Evolutionary conservation across 2,888 invertebrate species (phyloP), one percentile per base, ranked within the genome.

Genomic region (Pyralis farinalis): DNA sequence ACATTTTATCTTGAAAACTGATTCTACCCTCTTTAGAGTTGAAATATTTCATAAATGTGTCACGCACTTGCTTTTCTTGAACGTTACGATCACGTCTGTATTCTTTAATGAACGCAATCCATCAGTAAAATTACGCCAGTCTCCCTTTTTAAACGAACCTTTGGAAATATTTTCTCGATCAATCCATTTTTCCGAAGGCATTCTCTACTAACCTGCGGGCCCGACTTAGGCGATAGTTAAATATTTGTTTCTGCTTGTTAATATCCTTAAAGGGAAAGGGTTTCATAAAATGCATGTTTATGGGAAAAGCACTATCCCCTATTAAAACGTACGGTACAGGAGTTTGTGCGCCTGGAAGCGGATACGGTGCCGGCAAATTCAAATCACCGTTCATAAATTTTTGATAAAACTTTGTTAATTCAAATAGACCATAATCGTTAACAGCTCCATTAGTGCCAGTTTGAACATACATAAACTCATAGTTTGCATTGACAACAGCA

Each of bases 401-500:
- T 20, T 21, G 11, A 28, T 35, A 32, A 31, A 44, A 35, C 35
- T 12, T 25, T 25, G 38, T 47, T 22, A 34, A 9, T 29, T 37
- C 40, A 10, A 45, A 37, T 30, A 53, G 34, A 1, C 33, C 41
- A 35, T 9, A 42, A 47, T 53, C 48, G 20, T 22, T 7, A 34
- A 41, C 39, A 8, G 16, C 16, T 7, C 48, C 53, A 35, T 53
- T 49, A n/a, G 47, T 43, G 12, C 54, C 53, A 10, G 35, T 37
- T 9, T 52, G 27, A 0, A 51, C 40, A 33, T 46, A 50, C 10
- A 51, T 43, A 33, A 51, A 54, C 38, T 47, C 45, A 11, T 56
- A 49, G 12, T 52, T 49, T 6, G 52, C 51, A 34, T 52, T 44
- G 1, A 49, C 50, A 7, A 53, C 31, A 29, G 47, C 51, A 11